Evolutionary conservation across 2,113 vertebrate genomes (phyloP), one percentile per base, ranked within the genome.

Genomic region (Labeo catla): DNA sequence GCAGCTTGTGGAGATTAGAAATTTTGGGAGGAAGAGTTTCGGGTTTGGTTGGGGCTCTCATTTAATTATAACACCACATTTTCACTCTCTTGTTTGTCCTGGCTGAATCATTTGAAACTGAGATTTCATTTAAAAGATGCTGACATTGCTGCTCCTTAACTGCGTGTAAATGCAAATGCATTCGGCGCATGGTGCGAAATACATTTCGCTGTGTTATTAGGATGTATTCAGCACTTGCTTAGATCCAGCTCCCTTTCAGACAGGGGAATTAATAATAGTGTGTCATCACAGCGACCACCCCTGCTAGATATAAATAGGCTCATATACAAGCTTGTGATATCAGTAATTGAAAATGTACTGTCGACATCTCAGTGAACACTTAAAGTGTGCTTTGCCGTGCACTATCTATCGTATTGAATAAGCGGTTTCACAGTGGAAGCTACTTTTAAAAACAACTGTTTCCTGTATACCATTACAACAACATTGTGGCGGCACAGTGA

Each of bases 211-310:
- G 45, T 47, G 82, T 87, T 89, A 87, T 87, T 68, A 66, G 74
- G 85, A 86, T 45, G 81, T 77, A 87, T 87, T 89, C 86, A 86
- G 85, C 82, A 28, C 49, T 61, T 36, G 13, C 81, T 93, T 88
- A 89, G 91, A 70, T 87, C 84, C 63, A 61, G 12, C 68, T 61
- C 83, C 49, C n/a, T 77, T 76, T 88, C 72, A 28, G 73, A 85
- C 81, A 39, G 47, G 45, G 34, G 82, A 73, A 84, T 73, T 84
- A 84, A 84, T 84, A 84, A 84, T 43, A 84, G 63, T 52, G 63
- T 82, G 81, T 82, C 81, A 82, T 82, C 63, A 52, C 28, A 82
- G 82, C 82, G 66, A 73, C 82, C 82, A 57, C 66, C 82, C 82
- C 81, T 70, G 66, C 82, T 73, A 72, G 82, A 84, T 84, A 84